phyloP scores from a whole-genome alignment of 2,797 vertebrate species.

The Anas flavirostris region DNA sequence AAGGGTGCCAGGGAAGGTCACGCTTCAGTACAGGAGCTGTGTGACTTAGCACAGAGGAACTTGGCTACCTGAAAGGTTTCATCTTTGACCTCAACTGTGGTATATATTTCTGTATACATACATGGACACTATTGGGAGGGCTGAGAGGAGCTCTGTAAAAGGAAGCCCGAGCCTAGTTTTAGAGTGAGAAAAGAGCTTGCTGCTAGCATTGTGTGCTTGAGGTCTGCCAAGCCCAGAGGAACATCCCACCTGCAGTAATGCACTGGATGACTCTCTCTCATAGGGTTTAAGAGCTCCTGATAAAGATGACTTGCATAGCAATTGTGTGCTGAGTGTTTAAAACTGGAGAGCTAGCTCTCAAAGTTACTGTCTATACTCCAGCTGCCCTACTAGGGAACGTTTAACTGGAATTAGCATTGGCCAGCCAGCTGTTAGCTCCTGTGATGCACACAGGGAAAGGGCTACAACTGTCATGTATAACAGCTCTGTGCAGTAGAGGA shows the following conservation, averaged over 20 bases:
- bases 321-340: background rate
- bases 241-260: background rate
- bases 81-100: background rate
- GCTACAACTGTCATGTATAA: background rate
- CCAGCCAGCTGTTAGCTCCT: background rate
- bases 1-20: background rate
- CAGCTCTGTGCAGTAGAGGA: background rate
- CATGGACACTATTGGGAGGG: background rate
- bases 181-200: background rate
- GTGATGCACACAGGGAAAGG: background rate
- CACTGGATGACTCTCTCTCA: accelerated
- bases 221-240: background rate
- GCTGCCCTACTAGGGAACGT: background rate
- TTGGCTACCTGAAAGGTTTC: background rate
- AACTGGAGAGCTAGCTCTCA: background rate
- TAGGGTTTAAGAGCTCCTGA: background rate
- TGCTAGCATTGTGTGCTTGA: accelerated
- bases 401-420: background rate
- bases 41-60: background rate
- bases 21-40: background rate
- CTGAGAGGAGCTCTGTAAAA: background rate
- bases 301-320: background rate
- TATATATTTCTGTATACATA: background rate
- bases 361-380: background rate
- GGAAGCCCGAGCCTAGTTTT: background rate